Base-by-base conservation (phyloP, 2,113 vertebrate species). In the Clinocottus analis region DNA sequence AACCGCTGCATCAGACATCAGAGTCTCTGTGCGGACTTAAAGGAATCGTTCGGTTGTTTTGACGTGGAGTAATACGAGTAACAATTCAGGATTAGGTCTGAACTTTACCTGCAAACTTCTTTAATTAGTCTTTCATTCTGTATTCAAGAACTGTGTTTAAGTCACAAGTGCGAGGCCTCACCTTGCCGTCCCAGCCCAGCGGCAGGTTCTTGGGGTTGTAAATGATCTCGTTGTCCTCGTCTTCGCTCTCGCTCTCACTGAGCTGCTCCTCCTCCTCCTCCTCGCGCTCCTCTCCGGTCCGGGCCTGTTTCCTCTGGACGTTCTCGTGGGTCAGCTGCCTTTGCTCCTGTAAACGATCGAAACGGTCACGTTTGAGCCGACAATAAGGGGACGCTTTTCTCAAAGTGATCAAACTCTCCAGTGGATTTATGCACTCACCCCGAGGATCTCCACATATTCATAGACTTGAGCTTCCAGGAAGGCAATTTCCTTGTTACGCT, bases 191-290 rank as follows among this genome's bases (percentile, higher is more conserved):
- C 98, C 98, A 99, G 60, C 98, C 98, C 51, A 99, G 95, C 0
- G 98, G 98, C 92, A 99, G 91, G 87, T 99, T 99, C 90, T 99
- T 99, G 85, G 98, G 98, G 87, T 99, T 99, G 91, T 99, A 99
- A 89, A 99, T 99, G 3, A 99, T 99, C 87, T 99, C 98, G 1
- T 99, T 99, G 85, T 99, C 98, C 79, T 99, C 98, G 8, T 99
- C 98, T 85, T 99, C 98, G 4, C 97, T 99, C 83, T 99, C 98
- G 0, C 98, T 99, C 88, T 99, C 98, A 0, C 98, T 99, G 77
- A 98, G 95, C 93, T 99, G 98, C 88, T 99, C 98, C 21, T 99
- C 98, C 39, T 99, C 98, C 66, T 99, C 98, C 27, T 99, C 98
- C 53, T 99, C 97, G 0, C 98, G 94, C 90, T 99, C 98, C 71